Evolutionary conservation across 2,113 vertebrate species (phyloP), one percentile per base, ranked within the genome.

Genomic region (Pseudorectes ferrugineus): DNA sequence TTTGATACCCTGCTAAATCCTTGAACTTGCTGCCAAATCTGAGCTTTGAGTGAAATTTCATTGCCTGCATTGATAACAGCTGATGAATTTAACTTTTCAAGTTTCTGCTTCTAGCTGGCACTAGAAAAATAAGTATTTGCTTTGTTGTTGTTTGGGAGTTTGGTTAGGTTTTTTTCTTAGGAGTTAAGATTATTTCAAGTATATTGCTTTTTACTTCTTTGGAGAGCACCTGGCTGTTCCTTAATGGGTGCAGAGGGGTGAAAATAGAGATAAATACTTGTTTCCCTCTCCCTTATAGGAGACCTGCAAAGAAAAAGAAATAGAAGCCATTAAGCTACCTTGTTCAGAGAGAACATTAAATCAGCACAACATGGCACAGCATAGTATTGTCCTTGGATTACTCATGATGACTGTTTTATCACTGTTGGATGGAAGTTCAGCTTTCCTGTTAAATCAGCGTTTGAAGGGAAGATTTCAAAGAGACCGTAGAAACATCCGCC

Each of bases 401-500:
- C 97, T 99, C 88, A 92, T 98, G 75, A 89, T 98, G 68, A 28
- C 89, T 58, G 66, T 97, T 12, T 85, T 98, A 89, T 97, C 97
- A 16, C 96, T 99, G 31, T 93, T 98, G 90, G 97, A 98, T 14
- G 98, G 98, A 51, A 94, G 97, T 72, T 98, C 98, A 28, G 88
- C 98, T 49, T 98, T 99, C 96, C 97, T 98, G 82, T 97, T 98
- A 26, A 98, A 97, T 68, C 99, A 98, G 74, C 99, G 98, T 66
- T 98, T 99, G 94, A 99, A 99, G 92, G 98, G 98, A 95, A 98
- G 99, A 93, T 98, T 99, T 93, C 99, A 99, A 97, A 98, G 99
- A 78, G 99, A 99, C 96, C 98, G 99, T 35, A 98, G 99, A 80
- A 99, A 99, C 97, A 99, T 99, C 97, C 98, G 99, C 17, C 99